Conservation (phyloP, 2,113 vertebrate genomes). For the Synchiropus splendidus region DNA sequence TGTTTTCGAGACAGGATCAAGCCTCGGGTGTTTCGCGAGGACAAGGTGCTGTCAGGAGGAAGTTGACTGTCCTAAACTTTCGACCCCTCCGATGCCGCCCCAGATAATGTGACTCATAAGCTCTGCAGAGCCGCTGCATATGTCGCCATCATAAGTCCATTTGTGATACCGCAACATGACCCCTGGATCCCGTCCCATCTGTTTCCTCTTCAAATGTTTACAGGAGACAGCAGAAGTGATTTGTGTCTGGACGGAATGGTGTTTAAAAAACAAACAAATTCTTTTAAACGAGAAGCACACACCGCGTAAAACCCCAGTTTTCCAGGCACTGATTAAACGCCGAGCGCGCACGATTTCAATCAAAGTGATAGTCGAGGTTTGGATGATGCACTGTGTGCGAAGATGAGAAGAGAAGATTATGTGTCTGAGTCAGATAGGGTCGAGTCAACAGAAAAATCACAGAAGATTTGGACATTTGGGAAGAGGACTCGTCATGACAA, state of each 20-base stretch:
- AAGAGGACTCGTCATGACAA: too few species aligned
- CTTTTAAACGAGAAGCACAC: slow-evolving; percentile 1
- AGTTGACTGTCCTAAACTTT: slow-evolving; percentile 68
- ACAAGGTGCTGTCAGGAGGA: slow-evolving; percentile 62
- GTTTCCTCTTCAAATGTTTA: slow-evolving; percentile 33
- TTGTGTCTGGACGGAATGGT: slow-evolving; percentile 14
- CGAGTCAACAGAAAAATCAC: too few species aligned
- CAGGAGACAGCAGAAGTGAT: slow-evolving; percentile 13
- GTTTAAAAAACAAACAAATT: slow-evolving; percentile 15
- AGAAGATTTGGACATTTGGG: too few species aligned
- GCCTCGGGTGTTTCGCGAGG: slow-evolving; percentile 62
- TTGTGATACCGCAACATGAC: slow-evolving; percentile 53
- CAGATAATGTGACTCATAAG: slow-evolving; percentile 57
- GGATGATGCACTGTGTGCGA: too few species aligned
- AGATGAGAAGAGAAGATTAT: too few species aligned
- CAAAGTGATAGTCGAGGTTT: too few species aligned
- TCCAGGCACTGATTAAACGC: too few species aligned
- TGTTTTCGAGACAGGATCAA: slow-evolving; percentile 72
- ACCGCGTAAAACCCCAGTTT: too few species aligned
- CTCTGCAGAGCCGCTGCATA: slow-evolving; percentile 44
- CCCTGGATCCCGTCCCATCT: slow-evolving; percentile 49
- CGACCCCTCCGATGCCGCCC: slow-evolving; percentile 39
- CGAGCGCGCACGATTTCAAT: too few species aligned
- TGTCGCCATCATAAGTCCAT: slow-evolving; percentile 45
- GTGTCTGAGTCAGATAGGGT: too few species aligned